These are phyloP conservation scores for Meriones psammophilus DNA, from an alignment of 2,797 vertebrate genomes.

Conservation along the genomic window DNA sequence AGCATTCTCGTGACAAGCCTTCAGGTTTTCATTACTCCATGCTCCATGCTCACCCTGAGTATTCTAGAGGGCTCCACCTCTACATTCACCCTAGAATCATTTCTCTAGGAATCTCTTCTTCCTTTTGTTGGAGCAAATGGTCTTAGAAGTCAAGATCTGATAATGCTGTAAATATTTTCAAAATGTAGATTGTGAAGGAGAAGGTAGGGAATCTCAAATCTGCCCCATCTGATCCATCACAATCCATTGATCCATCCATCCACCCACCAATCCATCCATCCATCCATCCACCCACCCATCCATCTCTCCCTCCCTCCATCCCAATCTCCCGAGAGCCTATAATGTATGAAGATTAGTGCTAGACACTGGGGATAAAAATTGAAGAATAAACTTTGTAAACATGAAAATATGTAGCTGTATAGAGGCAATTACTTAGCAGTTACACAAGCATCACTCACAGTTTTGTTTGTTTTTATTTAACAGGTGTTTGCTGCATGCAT, in stretches of 20 bases:
- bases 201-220: constrained; percentile 29
- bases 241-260: too few species aligned
- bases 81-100: neutral
- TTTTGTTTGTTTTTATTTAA: constrained; percentile 20
- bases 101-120: neutral
- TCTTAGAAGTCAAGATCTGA: constrained; percentile 21
- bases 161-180: neutral
- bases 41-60: neutral
- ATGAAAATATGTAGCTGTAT: neutral
- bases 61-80: neutral
- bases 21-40: neutral
- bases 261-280: too few species aligned
- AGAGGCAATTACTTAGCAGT: neutral
- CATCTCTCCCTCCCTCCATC: neutral
- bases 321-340: too few species aligned
- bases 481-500: neutral
- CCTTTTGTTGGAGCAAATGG: neutral
- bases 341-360: neutral
- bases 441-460: neutral
- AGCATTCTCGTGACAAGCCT: neutral
- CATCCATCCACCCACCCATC: too few species aligned
- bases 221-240: neutral
- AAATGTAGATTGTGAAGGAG: constrained; percentile 37
- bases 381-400: constrained; percentile 23
- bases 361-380: neutral